phyloP scores from a whole-genome alignment of 2,888 invertebrate genomes.

The Minunthozetes semirufus region DNA sequence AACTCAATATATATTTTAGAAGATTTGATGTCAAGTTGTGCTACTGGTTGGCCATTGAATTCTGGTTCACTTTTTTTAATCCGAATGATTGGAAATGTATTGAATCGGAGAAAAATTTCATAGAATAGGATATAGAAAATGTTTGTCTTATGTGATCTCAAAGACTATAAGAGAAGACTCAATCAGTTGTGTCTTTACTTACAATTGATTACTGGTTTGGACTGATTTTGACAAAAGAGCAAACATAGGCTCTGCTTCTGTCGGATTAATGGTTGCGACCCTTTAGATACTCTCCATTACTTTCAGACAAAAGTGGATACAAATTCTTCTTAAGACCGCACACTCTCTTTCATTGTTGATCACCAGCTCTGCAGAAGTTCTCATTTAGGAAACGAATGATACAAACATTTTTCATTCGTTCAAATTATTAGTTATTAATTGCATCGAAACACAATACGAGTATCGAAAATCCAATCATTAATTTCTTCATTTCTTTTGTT shows the following conservation, averaged over 20 bases:
- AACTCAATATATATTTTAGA: constrained; percentile 1
- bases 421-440: constrained; percentile 2
- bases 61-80: no score
- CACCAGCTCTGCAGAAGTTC: background rate
- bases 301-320: background rate
- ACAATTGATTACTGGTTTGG: constrained; percentile 5
- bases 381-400: background rate
- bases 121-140: background rate
- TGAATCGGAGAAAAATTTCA: no score
- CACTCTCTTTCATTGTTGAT: background rate
- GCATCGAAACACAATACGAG: background rate
- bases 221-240: constrained; percentile 23
- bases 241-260: constrained; percentile 12
- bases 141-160: background rate
- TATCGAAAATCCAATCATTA: background rate
- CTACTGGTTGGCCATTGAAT: no score
- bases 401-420: background rate
- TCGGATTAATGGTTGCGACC: constrained; percentile 2
- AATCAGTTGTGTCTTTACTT: constrained; percentile 4
- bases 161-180: background rate
- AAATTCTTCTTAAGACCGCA: background rate
- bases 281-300: constrained; percentile 20
- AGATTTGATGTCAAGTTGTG: background rate
- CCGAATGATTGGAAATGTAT: no score
- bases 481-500: background rate